Evolutionary conservation across 1,140 invertebrate species (phyloP).

Genomic region (Lepidostoma basale): DNA sequence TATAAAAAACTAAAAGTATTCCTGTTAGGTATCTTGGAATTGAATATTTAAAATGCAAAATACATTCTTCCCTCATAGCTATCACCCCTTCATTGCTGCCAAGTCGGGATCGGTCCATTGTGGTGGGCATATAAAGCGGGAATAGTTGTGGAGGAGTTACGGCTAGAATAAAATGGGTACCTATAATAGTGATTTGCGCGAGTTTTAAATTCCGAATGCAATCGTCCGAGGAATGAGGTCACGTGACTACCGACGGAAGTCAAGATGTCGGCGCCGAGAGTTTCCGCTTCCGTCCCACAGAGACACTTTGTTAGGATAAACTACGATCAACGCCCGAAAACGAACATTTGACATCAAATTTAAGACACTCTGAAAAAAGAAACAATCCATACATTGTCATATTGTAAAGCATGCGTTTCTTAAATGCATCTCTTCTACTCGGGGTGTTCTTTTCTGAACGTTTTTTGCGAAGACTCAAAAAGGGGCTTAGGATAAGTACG

Average conservation of each 20-base stretch:
- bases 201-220: slow-evolving; percentile 28
- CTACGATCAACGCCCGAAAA: neutral
- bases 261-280: slow-evolving; percentile 23
- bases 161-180: neutral
- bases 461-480: neutral
- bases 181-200: neutral
- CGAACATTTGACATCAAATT: neutral
- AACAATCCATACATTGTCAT: too few species aligned
- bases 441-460: too few species aligned
- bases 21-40: too few species aligned
- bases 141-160: neutral
- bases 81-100: neutral
- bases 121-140: neutral
- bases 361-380: neutral
- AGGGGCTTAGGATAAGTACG: slow-evolving; percentile 17
- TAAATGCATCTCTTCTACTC: too few species aligned
- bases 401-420: too few species aligned
- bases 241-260: slow-evolving; percentile 25
- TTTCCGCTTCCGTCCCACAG: slow-evolving; percentile 16
- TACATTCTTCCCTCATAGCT: neutral
- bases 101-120: neutral
- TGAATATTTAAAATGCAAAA: neutral
- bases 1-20: too few species aligned
- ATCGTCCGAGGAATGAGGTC: slow-evolving; percentile 25
- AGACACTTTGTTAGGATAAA: slow-evolving; percentile 28